Percentiles rank a stretch among this genome's conserved stretches.
phyloP scores from a whole-genome alignment of 2,797 vertebrate genomes.

The Sardinella longiceps region DNA sequence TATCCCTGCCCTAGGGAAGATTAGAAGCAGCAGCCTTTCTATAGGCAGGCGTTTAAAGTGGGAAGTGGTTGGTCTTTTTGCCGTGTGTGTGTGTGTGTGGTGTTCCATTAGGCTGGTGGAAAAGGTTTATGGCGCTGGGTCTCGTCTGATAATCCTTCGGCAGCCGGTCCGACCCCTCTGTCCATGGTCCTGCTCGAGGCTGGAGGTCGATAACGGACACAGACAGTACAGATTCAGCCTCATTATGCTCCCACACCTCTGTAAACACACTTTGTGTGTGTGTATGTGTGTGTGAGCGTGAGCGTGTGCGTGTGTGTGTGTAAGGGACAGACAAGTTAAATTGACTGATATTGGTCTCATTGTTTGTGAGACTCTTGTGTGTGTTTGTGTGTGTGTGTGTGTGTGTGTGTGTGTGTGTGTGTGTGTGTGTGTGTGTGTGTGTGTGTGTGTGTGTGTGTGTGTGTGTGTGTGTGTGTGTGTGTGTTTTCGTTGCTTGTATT shows the following conservation, averaged over 20 bases:
- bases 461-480: background rate
- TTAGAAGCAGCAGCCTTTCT: conserved; percentile 7
- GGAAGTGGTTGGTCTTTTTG: background rate
- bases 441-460: background rate
- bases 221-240: background rate
- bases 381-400: background rate
- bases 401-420: background rate
- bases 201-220: background rate
- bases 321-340: too few species aligned
- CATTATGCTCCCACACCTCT: conserved; percentile 15
- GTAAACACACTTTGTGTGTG: background rate
- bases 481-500: background rate
- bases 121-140: background rate
- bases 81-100: conserved; percentile 4
- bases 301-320: background rate
- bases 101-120: background rate
- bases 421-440: background rate
- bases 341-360: too few species aligned
- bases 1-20: conserved; percentile 18
- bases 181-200: background rate
- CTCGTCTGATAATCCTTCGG: background rate
- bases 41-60: background rate
- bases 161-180: background rate
- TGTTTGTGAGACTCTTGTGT: background rate
- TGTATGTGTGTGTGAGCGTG: background rate